Evolutionary conservation across 2,113 vertebrate species (phyloP).

Genomic region (Laticauda colubrina): DNA sequence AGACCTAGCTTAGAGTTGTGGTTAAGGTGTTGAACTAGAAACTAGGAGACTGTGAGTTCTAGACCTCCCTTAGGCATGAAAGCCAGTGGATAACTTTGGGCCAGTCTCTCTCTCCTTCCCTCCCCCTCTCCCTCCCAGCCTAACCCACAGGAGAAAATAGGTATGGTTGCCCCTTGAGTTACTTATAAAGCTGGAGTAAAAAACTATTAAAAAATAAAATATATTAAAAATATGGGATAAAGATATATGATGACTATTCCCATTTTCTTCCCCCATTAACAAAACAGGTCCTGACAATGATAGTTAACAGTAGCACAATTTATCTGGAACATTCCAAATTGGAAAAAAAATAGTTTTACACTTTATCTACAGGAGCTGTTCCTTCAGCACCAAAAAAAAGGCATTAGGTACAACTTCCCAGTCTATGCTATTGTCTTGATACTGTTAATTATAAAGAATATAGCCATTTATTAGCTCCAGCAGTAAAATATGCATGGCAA

Average conservation of each 20-base stretch:
- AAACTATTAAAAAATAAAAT: neutral
- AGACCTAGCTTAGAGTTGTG: neutral
- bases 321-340: neutral
- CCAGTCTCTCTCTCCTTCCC: neutral
- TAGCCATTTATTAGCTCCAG: neutral
- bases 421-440: neutral
- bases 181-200: neutral
- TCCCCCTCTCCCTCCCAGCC: neutral
- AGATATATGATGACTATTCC: neutral
- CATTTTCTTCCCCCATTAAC: neutral
- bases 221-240: neutral
- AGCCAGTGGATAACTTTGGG: neutral
- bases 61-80: neutral
- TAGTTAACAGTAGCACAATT: neutral
- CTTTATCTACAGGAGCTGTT: neutral
- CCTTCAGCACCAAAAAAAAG: neutral
- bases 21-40: neutral
- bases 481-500: neutral
- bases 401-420: neutral
- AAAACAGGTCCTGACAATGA: neutral
- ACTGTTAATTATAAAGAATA: neutral
- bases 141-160: neutral
- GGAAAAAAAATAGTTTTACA: neutral
- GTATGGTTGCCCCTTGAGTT: neutral
- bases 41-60: neutral